A percentile compares a stretch with the other conserved stretches of the same genome.
These are phyloP conservation scores for Brachyopa scutellaris DNA, from an alignment of 2,888 invertebrate genomes.

Conservation along the genomic window DNA sequence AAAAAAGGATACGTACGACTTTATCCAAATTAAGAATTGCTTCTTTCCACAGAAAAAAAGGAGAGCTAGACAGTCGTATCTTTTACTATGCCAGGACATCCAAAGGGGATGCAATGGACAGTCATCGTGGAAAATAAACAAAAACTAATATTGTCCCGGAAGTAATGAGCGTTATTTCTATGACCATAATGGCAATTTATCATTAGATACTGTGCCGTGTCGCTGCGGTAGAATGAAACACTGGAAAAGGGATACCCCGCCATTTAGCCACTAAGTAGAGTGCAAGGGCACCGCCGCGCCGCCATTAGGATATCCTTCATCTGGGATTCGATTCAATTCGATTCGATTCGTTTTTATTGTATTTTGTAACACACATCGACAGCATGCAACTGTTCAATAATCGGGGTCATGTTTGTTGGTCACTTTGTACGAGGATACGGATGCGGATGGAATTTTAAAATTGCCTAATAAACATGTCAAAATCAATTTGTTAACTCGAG, in stretches of 20 bases:
- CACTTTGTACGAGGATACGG: conserved; percentile 9
- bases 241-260: conserved; percentile 25
- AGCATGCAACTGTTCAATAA: not conserved
- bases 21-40: conserved; percentile 41
- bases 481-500: conserved; percentile 49
- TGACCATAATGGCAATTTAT: conserved; percentile 63
- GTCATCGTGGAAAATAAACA: conserved; percentile 29
- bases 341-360: conserved; percentile 54
- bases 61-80: not conserved
- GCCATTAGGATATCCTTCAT: conserved; percentile 18
- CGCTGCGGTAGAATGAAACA: conserved; percentile 16
- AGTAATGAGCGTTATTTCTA: conserved; percentile 64
- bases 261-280: conserved; percentile 24
- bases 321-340: conserved; percentile 31
- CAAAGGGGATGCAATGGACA: conserved; percentile 19
- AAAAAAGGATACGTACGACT: conserved; percentile 14
- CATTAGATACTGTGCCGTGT: conserved; percentile 48
- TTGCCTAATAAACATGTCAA: conserved; percentile 68
- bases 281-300: conserved; percentile 12
- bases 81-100: conserved; percentile 24
- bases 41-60: conserved; percentile 22
- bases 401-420: conserved; percentile 67
- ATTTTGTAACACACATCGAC: conserved; percentile 3
- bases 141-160: conserved; percentile 70
- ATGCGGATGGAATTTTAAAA: conserved; percentile 39